Base-by-base conservation (phyloP, 2,888 invertebrate species). In the Andrena minutula region DNA sequence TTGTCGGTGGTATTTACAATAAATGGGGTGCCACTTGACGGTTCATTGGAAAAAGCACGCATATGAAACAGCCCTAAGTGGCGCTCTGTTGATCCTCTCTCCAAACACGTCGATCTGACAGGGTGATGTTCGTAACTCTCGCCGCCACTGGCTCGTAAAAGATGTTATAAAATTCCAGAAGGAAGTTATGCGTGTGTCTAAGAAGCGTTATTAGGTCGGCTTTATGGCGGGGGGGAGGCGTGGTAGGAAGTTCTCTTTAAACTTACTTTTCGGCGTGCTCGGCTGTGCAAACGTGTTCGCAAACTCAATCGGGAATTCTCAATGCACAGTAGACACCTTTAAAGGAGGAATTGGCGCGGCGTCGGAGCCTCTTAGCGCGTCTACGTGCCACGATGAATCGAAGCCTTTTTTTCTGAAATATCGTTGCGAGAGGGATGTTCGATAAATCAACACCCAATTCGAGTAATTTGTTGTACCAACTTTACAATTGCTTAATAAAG, bases 261-360 rank as follows among this genome's bases (percentile, higher is more conserved):
- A 85, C 86, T 86, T 83, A 80, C 85, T 85, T 85, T 68, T 74
- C 78, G 68, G 61, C 79, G 63, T 71, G 77, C 72, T 76, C 65
- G 76, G 61, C 60, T 63, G 75, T 56, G 75, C 75, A 79, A 86
- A 83, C 85, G 85, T 74, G 76, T 79, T 83, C 86, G 86, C 76
- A 83, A 85, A 86, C 85, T 83, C 86, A 53, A 85, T 86, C 85
- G 85, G 35, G 76, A 83, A 79, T 85, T 85, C 83, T 79, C 83
- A 83, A 79, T 77, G 79, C 74, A 76, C 79, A 68, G 76, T 77
- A 66, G 79, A 82, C 79, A 77, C 73, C 65, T 83, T 85, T 79
- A 68, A 64, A 74, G 63, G 69, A 76, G 81, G 69, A 85, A 79
- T 82, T 79, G 78, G 69, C 68, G 77, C 72, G 47, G 30, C 65